Base-by-base conservation (phyloP, 2,113 vertebrate genomes). In the Sinocyclocheilus anophthalmus region DNA sequence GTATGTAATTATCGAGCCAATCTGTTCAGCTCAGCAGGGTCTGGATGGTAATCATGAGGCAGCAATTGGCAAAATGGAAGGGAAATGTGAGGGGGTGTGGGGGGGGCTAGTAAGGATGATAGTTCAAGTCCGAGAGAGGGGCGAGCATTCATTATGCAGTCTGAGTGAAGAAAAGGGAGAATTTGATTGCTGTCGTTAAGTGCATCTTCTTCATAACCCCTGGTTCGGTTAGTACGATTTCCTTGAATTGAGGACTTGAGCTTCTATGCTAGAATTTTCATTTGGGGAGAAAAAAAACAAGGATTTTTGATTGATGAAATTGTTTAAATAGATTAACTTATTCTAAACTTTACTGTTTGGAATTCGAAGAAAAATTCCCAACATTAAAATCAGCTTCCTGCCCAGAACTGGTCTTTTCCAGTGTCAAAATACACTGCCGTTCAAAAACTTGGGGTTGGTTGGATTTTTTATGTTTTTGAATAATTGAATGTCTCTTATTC, bases 1-100 rank as follows among this genome's bases (percentile, higher is more conserved):
- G 97, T 98, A 95, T 97, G 96, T 97, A 98, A 99, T 98, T 97
- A 98, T 98, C 95, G 94, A 96, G 90, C 96, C 97, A 98, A 98
- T 99, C 97, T 99, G 97, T 98, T 98, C 97, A 95, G 95, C 97
- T 96, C 97, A 97, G 97, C 96, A 92, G 97, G 96, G 92, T 95
- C 95, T 93, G 95, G 95, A 95, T 96, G 93, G 95, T 96, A 96
- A 97, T 97, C 96, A 96, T 94, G 95, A 96, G 96, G 96, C 95
- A 94, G 95, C 96, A 96, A 96, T 97, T 96, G 92, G 95, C 95
- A 95, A 95, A 96, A 95, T 92, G 90, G 92, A 90, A 92, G 87
- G 87, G 82, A 89, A 88, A 90, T 89, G 90, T 90, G 88, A 84
- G 89, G 87, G 86, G 83, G 76, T 87, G 88, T 13, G 70, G 70